Conservation (phyloP, 2,113 vertebrate genomes). For the Prionailurus viverrinus region DNA sequence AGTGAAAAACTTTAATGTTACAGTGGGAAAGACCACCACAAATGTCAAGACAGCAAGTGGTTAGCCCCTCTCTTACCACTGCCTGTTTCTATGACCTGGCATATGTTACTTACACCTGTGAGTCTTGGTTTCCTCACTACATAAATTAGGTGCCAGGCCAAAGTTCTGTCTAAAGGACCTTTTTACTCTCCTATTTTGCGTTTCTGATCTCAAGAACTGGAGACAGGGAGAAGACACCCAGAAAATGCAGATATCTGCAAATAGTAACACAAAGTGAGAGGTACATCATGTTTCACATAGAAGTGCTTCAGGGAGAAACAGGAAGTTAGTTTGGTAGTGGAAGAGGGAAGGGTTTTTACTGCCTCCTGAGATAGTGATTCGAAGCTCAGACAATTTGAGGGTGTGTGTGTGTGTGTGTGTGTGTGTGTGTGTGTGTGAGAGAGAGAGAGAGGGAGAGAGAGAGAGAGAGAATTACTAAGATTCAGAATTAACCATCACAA, state of each 20-base stretch:
- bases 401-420: neutral
- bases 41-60: neutral
- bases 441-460: too few relatives aligned
- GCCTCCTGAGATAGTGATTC: neutral
- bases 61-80: neutral
- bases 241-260: neutral
- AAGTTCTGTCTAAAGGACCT: neutral
- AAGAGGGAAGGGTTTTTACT: neutral
- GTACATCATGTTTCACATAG: neutral
- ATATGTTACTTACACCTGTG: neutral
- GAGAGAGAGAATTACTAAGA: neutral
- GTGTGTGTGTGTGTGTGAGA: too few relatives aligned
- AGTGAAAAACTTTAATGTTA: neutral
- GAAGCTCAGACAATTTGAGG: neutral
- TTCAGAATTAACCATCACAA: conserved; percentile 15
- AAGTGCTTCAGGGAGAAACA: neutral
- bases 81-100: neutral
- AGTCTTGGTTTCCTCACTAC: neutral
- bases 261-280: neutral
- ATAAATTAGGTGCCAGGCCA: neutral
- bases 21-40: neutral
- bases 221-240: neutral
- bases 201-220: neutral
- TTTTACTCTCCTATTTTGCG: neutral
- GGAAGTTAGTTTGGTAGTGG: neutral